Base-by-base conservation (phyloP, 2,797 vertebrate species). In the Bovichtus variegatus region DNA sequence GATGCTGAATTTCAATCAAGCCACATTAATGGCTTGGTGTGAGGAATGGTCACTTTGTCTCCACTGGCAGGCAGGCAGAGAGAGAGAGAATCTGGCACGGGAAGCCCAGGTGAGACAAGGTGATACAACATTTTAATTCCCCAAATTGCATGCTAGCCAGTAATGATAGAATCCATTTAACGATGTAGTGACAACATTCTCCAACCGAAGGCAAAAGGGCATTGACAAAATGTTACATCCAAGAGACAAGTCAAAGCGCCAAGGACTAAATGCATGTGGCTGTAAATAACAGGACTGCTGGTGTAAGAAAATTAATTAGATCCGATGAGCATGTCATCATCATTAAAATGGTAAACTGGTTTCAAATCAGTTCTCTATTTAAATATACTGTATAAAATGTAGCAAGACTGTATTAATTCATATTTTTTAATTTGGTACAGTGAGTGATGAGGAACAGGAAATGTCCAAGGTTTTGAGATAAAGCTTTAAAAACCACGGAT, bases 1-100 rank as follows among this genome's bases (percentile, higher is more conserved):
- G 95, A 95, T 92, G 90, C 91, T 93, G 95, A 95, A 95, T 96
- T 95, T 95, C 94, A 96, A 95, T 95, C 94, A 94, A 93, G 92
- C 89, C 79, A 80, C 90, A 89, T 90, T 95, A 94, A 94, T 93
- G 92, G 94, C 86, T 90, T 44, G 46, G 82, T 83, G 82, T 94
- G 92, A 93, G 86, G 81, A 92, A 94, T 92, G 92, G 92, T 91
- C 91, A 93, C 91, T 93, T 90, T 91, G 90, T 93, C 91, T 89
- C 84, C 72, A 76, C 81, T 89, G 86, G 89, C 87, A 90, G 90
- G 84, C 73, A 57, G 71, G 85, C 71, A 82, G 77, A 62, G 62
- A 50, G 68, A 40, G 61, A 53, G 66, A 63, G 57, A 51, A 54
- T 70, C 78, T 66, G 74, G 73, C 81, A 80, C 7, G 16, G 78